Percentiles rank a stretch among this genome's conserved stretches.
Conservation (phyloP, 64 coral and sea anemone species). For the Stichodactyla mertensii region DNA sequence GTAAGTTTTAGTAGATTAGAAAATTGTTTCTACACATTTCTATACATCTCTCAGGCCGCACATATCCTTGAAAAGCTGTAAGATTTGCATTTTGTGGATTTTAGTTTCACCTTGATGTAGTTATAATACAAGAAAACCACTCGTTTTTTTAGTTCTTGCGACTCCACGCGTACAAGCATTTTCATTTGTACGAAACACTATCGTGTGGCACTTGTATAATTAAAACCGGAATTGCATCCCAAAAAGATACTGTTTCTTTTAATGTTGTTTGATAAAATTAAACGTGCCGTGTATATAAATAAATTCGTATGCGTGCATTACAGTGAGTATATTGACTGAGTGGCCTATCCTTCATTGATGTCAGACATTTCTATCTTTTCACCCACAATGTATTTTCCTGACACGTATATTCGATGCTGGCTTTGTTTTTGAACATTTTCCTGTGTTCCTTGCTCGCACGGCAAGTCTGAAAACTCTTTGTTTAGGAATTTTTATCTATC, state of each 20-base stretch:
- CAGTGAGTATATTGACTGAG: not conserved
- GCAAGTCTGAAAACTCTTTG: not conserved
- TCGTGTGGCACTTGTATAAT: not conserved
- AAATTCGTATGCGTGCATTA: not conserved
- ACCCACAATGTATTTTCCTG: not conserved
- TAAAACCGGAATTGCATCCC: not conserved
- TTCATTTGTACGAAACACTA: not conserved
- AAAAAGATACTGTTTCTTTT: constrained; percentile 17
- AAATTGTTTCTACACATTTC: too few species aligned
- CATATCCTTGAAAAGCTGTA: not conserved
- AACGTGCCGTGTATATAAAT: not conserved
- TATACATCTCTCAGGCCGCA: too few species aligned
- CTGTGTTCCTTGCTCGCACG: not conserved
- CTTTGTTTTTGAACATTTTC: not conserved
- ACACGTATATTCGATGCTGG: not conserved
- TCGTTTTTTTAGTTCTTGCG: not conserved
- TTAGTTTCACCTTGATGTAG: not conserved
- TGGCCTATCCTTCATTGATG: not conserved
- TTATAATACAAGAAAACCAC: not conserved
- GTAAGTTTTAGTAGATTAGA: not conserved
- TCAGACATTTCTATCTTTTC: not conserved
- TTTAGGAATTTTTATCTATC: not conserved
- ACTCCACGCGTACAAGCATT: not conserved
- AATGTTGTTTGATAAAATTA: constrained; percentile 1
- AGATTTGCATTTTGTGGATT: not conserved